Evolutionary conservation across 37 sponge, comb jelly and placozoan genomes (phyloP), one percentile per base, ranked within the genome.

Genomic region (Theonella swinhoei): DNA sequence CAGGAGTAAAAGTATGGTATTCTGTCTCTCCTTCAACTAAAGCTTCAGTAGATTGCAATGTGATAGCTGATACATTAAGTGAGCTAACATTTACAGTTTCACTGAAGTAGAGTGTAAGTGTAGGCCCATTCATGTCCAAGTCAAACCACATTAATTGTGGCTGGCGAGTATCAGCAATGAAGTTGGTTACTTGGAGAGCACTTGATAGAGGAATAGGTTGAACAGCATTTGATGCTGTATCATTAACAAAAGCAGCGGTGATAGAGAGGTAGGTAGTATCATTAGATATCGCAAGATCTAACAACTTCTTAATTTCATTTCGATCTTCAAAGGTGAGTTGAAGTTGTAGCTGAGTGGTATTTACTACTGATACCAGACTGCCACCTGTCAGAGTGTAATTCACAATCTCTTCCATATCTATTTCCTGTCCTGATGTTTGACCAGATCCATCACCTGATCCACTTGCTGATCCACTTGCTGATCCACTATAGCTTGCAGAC

Each of bases 361-460:
- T 63, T 0, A 61, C n/a, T 0, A 88, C 42, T n/a, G 91, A 86
- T 1, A 91, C 25, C 39, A 88, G 88, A 8, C 85, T 89, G 17
- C 95, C 95, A 67, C 95, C 91, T 1, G 91, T 91, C 14, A 95
- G 87, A 20, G 89, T 79, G 79, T 89, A 85, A 70, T 73, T 85
- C 28, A 24, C 7, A 4, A 66, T 39, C 1, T 25, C 42, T 20
- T 9, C 9, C 24, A 33, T 40, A 54, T 69, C 70, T 1, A 69
- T 36, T 3, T 33, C 63, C 54, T 47, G 11, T 17, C 54, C 54
- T 7, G 54, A 17, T 14, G 14, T 47, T 14, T 17, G 11, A 17
- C 54, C 54, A 14, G 54, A 47, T 47, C 54, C 54, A 65, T 5
- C n/a, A 8, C 42, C 42, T 20, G 66, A 65, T 1, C 74, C 65